Evolutionary conservation across 2,888 invertebrate genomes (phyloP), one percentile per base, ranked within the genome.

Genomic region (Euzophera pinguis): DNA sequence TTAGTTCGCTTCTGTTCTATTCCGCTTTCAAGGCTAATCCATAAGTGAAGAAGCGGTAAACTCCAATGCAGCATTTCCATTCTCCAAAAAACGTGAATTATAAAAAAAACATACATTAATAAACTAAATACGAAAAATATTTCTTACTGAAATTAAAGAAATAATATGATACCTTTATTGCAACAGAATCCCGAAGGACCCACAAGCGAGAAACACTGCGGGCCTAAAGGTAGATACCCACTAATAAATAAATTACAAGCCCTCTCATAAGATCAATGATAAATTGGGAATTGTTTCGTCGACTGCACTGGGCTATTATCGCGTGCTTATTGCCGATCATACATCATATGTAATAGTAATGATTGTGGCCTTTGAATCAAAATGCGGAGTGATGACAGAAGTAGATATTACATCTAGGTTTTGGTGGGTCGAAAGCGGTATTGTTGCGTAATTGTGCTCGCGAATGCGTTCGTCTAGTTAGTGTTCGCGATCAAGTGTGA

Each of bases 291-390:
- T 45, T 45, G 45, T 45, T 45, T 34, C 45, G n/a, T 29, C 45
- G 45, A 14, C 32, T 32, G 45, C 27, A 16, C 32, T 29, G 12
- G 16, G 45, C 32, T 34, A 45, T 45, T 45, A 45, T 32, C 45
- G 16, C 53, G 16, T 48, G 52, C 17, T 12, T 32, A 53, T 47
- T 35, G 50, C 32, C 13, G 41, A 39, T 50, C 39, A 34, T 32
- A 50, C 41, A 41, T 50, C 39, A 50, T 34, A 14, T n/a, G n/a
- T 47, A 34, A 35, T 16, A 27, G 45, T 22, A 34, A 49, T 53
- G 34, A 53, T 16, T 45, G 10, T 45, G 45, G 14, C 45, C 14
- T 45, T 45, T 43, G 22, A 35, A 50, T 45, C 43, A 14, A 41
- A 34, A 48, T 14, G n/a, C 10, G 43, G 29, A 29, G 29, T 43